Conservation (phyloP, 2,888 invertebrate genomes). For the Teleiodes luculella region DNA sequence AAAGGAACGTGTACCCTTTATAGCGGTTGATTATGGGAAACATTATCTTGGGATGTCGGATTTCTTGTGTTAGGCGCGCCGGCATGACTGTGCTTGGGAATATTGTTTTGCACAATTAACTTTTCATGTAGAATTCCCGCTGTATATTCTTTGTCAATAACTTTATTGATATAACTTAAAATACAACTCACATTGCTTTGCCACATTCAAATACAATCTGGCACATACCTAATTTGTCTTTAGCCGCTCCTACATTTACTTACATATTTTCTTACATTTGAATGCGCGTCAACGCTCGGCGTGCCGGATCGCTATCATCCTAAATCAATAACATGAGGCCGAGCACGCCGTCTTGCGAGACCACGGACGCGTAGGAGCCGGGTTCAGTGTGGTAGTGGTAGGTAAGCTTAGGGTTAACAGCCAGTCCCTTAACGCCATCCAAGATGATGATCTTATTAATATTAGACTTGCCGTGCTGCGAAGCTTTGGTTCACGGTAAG, state of each 20-base stretch:
- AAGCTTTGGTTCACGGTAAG: too few relatives aligned
- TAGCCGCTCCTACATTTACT: neutral
- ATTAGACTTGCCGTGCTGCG: neutral
- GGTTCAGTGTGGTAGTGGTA: neutral
- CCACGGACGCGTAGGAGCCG: conserved; percentile 12
- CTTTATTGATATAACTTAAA: neutral
- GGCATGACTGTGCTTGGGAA: neutral
- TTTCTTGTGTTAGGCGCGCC: conserved; percentile 6
- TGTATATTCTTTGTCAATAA: too few relatives aligned
- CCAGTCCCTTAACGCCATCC: neutral
- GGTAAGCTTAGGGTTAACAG: conserved; percentile 3
- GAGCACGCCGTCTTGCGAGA: neutral
- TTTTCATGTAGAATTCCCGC: too few relatives aligned
- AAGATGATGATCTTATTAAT: neutral
- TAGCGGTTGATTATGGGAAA: conserved; percentile 42
- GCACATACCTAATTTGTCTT: neutral
- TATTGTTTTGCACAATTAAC: too few relatives aligned
- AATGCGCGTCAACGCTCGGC: neutral
- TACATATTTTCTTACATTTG: neutral
- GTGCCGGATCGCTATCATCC: conserved; percentile 7
- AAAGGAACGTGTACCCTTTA: conserved; percentile 35
- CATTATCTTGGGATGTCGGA: conserved; percentile 21
- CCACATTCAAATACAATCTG: too few relatives aligned
- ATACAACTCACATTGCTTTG: neutral
- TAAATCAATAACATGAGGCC: conserved; percentile 10